Evolutionary conservation across 2,888 invertebrate genomes (phyloP), one percentile per base, ranked within the genome.

Genomic region (Emmelina monodactyla): DNA sequence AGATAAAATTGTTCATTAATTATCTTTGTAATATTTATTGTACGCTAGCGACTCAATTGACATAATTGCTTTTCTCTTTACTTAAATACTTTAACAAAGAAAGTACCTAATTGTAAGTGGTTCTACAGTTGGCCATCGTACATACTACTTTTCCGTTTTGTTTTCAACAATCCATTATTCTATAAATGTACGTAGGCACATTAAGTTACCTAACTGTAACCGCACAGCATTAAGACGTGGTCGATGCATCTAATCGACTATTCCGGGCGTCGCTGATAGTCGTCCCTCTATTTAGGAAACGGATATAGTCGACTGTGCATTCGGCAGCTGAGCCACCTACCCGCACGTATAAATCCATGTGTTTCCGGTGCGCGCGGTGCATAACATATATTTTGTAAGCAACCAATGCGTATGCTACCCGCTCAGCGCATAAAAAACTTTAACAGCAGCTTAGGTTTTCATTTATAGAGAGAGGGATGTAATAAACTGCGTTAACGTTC

Each of bases 281-380:
- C 78, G 73, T 69, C 73, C 71, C 72, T 75, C 78, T 76, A 76
- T 78, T 79, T 79, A 78, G 79, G 79, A 79, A 79, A 70, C 78
- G 79, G 79, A 79, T 75, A 78, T 76, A 72, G 76, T 67, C 66
- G 68, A 58, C 66, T 66, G 71, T 75, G 67, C 78, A 72, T 76
- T 78, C 73, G 73, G 73, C 72, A 69, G 75, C 66, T 65, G 66
- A 71, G 75, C 72, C 73, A 68, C 67, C 69, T 66, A 28, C 7
- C 7, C 11, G 28, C 11, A 65, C 60, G 67, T 68, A 72, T 73
- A 70, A 71, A 65, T 65, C 63, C 65, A 70, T 71, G 64, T 59
- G 68, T 65, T 70, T 75, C 73, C 75, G 71, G 75, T 56, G 70
- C 58, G 55, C 62, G 68, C 60, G 65, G 55, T 71, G 76, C 76